A percentile compares a stretch with the other conserved stretches of the same genome.
Conservation (phyloP, 1,140 invertebrate genomes). For the Lysiphlebus fabarum region DNA sequence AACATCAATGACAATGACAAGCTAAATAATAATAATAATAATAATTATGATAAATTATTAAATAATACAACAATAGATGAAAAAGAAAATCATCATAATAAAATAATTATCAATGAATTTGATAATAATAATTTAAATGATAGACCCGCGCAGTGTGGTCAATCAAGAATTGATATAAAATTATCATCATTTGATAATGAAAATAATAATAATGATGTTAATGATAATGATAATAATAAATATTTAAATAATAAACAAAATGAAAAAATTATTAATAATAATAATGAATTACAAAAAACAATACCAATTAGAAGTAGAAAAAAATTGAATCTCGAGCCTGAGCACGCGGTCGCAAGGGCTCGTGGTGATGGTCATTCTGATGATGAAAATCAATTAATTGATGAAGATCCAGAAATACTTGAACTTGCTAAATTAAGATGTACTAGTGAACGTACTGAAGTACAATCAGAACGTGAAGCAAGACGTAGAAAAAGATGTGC, state of each 20-base stretch:
- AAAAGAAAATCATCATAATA: conserved; percentile 1
- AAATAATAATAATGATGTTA: conserved; percentile 11
- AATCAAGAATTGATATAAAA: conserved; percentile 28
- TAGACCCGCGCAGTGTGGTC: conserved; percentile 52
- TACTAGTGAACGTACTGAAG: conserved; percentile 81
- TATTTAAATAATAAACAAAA: background rate
- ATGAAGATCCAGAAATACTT: conserved; percentile 71
- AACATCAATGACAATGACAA: background rate
- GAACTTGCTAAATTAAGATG: conserved; percentile 80
- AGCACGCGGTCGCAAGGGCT: conserved; percentile 57
- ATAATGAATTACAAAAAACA: conserved; percentile 1
- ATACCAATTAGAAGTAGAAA: conserved; percentile 16
- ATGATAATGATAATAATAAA: background rate
- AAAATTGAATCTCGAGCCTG: conserved; percentile 40
- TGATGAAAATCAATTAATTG: conserved; percentile 50
- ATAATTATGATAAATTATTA: conserved; percentile 4
- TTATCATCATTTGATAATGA: background rate
- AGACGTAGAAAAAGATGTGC: conserved; percentile 74
- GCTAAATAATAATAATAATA: background rate
- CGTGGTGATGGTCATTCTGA: conserved; percentile 57
- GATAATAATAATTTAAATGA: conserved; percentile 1
- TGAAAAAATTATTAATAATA: background rate
- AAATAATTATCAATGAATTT: conserved; percentile 16
- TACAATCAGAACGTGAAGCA: conserved; percentile 78
- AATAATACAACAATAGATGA: background rate